Evolutionary conservation across 37 sponge, comb jelly and placozoan genomes (phyloP).

Genomic region (Aphrocallistes beatrix): DNA sequence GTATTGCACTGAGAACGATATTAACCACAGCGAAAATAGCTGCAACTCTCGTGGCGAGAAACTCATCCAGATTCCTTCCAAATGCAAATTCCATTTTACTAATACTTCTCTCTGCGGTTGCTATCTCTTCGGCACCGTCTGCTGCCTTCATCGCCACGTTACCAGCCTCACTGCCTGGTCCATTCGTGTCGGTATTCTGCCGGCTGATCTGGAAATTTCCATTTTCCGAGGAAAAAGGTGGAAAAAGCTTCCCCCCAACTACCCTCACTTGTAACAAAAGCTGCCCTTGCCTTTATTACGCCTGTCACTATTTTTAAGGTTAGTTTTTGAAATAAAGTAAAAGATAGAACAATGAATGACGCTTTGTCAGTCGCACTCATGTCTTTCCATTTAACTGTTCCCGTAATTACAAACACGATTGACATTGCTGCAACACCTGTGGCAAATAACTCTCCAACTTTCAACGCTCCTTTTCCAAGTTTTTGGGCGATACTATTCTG

Average conservation of each 20-base stretch:
- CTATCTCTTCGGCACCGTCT: background rate
- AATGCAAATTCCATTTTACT: background rate
- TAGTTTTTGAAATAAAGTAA: background rate
- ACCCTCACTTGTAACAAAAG: no score
- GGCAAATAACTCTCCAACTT: background rate
- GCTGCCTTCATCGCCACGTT: background rate
- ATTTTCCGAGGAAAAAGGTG: no score
- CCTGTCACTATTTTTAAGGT: no score
- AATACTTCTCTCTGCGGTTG: background rate
- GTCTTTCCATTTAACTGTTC: background rate
- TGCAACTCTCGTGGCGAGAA: conserved; percentile 17
- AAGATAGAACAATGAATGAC: background rate
- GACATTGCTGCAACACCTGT: background rate
- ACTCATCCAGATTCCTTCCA: conserved; percentile 17
- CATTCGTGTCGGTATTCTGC: no score
- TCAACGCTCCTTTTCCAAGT: background rate
- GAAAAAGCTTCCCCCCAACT: no score
- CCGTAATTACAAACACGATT: background rate
- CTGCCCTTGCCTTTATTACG: no score
- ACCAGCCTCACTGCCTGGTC: background rate
- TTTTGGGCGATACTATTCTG: background rate
- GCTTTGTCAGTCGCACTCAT: background rate
- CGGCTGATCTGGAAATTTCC: no score
- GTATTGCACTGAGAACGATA: conserved; percentile 5
- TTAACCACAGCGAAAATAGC: conserved; percentile 5